These are phyloP conservation scores for Lycaon pictus DNA, from an alignment of 2,113 vertebrate species.

Conservation along the genomic window DNA sequence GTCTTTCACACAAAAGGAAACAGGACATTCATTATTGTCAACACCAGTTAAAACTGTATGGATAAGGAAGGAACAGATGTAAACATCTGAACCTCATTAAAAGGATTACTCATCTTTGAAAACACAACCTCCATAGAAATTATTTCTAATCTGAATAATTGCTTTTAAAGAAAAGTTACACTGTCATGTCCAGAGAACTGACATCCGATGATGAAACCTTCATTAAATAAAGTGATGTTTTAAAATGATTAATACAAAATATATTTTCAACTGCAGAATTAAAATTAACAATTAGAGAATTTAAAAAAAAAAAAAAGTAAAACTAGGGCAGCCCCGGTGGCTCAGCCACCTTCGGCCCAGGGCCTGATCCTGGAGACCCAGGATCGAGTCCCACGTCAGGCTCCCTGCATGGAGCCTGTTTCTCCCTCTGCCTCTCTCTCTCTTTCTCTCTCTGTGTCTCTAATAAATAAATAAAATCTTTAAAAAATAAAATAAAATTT, in stretches of 20 bases:
- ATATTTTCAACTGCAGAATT: not conserved
- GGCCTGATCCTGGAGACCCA: too few relatives aligned
- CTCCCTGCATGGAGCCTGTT: too few relatives aligned
- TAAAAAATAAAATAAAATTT: not conserved
- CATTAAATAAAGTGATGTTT: not conserved
- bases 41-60: not conserved
- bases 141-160: not conserved
- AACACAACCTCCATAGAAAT: not conserved
- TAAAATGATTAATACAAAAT: conserved; percentile 28
- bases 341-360: too few relatives aligned
- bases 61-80: not conserved
- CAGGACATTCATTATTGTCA: not conserved
- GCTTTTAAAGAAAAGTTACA: not conserved
- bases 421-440: too few relatives aligned
- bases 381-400: too few relatives aligned
- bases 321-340: too few relatives aligned
- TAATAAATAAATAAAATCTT: too few relatives aligned
- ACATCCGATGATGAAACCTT: not conserved
- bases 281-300: not conserved
- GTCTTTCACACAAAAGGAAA: not conserved
- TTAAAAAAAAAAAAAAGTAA: not conserved
- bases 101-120: not conserved
- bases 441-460: too few relatives aligned
- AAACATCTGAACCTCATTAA: not conserved
- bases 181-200: not conserved